Evolutionary conservation across 2,797 vertebrate species (phyloP), one percentile per base, ranked within the genome.

Genomic region (Gymnopithys bicolor): DNA sequence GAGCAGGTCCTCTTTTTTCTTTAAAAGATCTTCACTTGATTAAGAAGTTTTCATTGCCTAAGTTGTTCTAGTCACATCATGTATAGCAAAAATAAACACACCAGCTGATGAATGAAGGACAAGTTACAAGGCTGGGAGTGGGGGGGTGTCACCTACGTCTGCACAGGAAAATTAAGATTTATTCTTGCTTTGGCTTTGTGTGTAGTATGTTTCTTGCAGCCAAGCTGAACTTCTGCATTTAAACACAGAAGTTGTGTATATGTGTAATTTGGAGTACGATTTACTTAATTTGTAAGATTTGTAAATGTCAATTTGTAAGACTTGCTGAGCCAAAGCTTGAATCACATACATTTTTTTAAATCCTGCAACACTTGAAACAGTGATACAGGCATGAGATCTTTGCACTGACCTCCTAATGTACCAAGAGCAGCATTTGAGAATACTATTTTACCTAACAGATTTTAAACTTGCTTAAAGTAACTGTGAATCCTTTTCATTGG

Each of bases 21-120:
- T 91, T 37, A 16, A 23, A 85, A 91, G 82, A 87, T 89, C 71
- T 91, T 92, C 79, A 87, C 33, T 94, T 89, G 82, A 91, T 92
- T 95, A 83, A 94, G 92, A 93, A 91, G 82, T 95, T 93, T 96
- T 92, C 60, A 23, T 87, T 96, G 82, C 91, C 46, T 35, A 32
- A 93, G 59, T 96, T 95, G 62, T 94, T 35, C 89, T 84, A 81
- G 87, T 91, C 91, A 94, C 69, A 82, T 88, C 83, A 66, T 62
- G 62, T 73, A 30, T 1, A 93, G 76, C 63, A 75, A 94, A 96
- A 96, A 94, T 95, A 96, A 96, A 94, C 87, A 93, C 32, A 45
- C 24, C 11, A 63, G 21, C 85, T 94, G 90, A 93, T 91, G 83
- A 84, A 95, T 90, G 76, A 82, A 88, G 73, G 49, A 94, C 79